Conservation (phyloP, 1,140 invertebrate species). For the Caenorhabditis tropicalis region DNA sequence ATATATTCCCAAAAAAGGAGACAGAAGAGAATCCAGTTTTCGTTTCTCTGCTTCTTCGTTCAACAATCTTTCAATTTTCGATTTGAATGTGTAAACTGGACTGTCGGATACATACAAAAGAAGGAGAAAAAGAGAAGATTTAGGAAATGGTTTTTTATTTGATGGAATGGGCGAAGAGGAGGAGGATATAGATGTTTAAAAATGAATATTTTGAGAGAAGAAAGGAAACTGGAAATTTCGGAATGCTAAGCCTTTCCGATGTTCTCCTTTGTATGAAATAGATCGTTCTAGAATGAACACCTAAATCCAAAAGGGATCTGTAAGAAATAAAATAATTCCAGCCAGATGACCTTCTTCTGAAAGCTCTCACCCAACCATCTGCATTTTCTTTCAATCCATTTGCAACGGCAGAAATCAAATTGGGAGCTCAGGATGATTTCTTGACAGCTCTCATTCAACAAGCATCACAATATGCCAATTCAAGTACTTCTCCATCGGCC, state of each 20-base stretch:
- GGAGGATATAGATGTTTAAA: not conserved
- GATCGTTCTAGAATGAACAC: too few species aligned
- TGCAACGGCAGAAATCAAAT: conserved; percentile 29
- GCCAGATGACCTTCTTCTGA: conserved; percentile 39
- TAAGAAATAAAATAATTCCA: not conserved
- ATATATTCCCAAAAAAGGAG: not conserved
- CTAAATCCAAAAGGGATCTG: too few species aligned
- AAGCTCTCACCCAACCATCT: conserved; percentile 44
- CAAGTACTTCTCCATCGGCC: conserved; percentile 12
- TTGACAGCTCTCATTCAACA: conserved; percentile 29
- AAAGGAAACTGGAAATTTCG: not conserved
- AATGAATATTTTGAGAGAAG: not conserved
- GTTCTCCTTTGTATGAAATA: too few species aligned
- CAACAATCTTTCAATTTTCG: not conserved
- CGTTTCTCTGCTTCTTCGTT: not conserved
- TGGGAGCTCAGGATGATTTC: conserved; percentile 36
- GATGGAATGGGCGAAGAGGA: not conserved
- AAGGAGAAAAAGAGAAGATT: not conserved
- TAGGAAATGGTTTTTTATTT: not conserved
- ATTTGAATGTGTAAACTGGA: conserved; percentile 38
- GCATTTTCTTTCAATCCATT: conserved; percentile 47
- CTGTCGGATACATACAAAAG: not conserved
- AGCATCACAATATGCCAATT: conserved; percentile 11
- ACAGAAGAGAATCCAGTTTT: not conserved
- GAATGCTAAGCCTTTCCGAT: too few species aligned